Conservation (phyloP, 1,140 invertebrate genomes). For the Cotesia vestalis region DNA sequence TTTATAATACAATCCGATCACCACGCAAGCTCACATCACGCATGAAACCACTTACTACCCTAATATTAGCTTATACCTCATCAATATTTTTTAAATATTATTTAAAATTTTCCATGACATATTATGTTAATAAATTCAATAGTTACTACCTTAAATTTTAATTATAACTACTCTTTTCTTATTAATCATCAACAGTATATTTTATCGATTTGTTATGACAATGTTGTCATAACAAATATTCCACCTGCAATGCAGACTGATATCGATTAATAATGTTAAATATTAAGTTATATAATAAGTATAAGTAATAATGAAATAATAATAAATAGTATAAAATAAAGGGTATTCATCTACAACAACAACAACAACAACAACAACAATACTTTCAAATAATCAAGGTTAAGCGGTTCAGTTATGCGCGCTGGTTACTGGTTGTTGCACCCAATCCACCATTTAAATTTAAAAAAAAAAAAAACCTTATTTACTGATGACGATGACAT, state of each 20-base stretch:
- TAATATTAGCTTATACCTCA: background rate
- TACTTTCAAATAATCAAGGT: background rate
- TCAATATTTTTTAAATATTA: background rate
- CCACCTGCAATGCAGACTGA: constrained; percentile 9
- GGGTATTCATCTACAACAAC: too few species aligned
- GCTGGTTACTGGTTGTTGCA: background rate
- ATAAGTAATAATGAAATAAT: too few species aligned
- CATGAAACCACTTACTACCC: constrained; percentile 25
- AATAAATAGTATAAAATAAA: too few species aligned
- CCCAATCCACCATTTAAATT: too few species aligned
- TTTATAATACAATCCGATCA: background rate
- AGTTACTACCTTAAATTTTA: background rate
- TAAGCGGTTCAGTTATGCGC: constrained; percentile 17
- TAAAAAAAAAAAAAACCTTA: too few species aligned
- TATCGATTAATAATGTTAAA: background rate
- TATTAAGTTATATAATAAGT: too few species aligned
- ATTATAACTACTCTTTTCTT: background rate
- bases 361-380: too few species aligned
- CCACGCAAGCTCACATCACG: constrained; percentile 45
- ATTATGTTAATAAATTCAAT: too few species aligned
- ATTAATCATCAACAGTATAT: background rate
- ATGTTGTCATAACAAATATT: constrained; percentile 7
- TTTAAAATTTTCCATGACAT: too few species aligned
- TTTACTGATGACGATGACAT: too few species aligned
- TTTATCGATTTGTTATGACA: constrained; percentile 13